These are phyloP conservation scores for Tigriopus californicus DNA, from an alignment of 2,888 invertebrate genomes.

Conservation along the genomic window DNA sequence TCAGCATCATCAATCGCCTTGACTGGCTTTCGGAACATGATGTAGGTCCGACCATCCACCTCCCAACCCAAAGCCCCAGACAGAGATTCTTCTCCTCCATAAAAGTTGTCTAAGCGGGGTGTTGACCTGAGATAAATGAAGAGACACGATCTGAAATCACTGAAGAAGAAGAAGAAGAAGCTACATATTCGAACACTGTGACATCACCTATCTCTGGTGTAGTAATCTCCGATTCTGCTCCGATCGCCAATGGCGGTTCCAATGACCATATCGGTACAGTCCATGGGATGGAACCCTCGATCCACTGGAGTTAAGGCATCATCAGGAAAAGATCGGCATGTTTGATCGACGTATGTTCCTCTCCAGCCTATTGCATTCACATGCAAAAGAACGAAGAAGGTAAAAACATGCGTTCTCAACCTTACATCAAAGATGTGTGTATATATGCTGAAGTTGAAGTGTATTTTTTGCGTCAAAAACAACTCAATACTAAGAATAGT, in stretches of 20 bases:
- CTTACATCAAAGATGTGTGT: no score
- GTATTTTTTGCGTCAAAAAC: no score
- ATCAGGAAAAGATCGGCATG: slow-evolving; percentile 52
- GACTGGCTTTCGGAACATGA: slow-evolving; percentile 70
- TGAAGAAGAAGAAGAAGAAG: background rate
- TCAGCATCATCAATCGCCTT: slow-evolving; percentile 52
- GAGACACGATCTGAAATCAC: background rate
- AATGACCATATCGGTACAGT: slow-evolving; percentile 85
- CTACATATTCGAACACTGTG: background rate
- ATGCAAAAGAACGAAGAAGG: background rate
- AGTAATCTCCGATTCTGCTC: slow-evolving; percentile 69
- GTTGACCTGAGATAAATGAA: slow-evolving; percentile 41
- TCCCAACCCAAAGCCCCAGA: slow-evolving; percentile 76
- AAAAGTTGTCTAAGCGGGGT: slow-evolving; percentile 64
- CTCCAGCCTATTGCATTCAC: slow-evolving; percentile 50
- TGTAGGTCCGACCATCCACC: slow-evolving; percentile 68
- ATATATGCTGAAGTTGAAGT: no score
- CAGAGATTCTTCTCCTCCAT: slow-evolving; percentile 74
- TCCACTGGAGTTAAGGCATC: slow-evolving; percentile 39
- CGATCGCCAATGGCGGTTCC: slow-evolving; percentile 64
- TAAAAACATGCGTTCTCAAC: no score
- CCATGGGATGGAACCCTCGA: slow-evolving; percentile 75
- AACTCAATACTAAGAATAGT: no score
- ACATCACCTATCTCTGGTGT: slow-evolving; percentile 53
- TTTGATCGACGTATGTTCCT: slow-evolving; percentile 41